Conservation (phyloP, 2,113 vertebrate genomes). For the Phasianus colchicus region DNA sequence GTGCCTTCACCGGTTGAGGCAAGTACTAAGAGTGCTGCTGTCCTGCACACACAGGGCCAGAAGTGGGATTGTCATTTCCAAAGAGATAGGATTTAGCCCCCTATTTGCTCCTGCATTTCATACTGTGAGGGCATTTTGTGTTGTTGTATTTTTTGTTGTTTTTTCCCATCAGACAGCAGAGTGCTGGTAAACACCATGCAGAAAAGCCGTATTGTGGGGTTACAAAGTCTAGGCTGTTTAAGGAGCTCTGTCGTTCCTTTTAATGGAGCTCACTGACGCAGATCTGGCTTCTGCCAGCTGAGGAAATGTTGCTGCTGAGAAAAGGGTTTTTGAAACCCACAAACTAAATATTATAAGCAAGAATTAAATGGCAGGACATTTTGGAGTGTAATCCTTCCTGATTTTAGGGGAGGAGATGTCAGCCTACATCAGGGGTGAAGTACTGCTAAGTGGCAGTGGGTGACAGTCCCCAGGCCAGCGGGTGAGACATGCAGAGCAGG, state of each 20-base stretch:
- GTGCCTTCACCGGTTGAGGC: not conserved
- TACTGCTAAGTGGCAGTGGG: constrained; percentile 28
- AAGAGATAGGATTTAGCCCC: constrained; percentile 39
- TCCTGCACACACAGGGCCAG: not conserved
- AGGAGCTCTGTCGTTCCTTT: constrained; percentile 72
- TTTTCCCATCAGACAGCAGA: constrained; percentile 58
- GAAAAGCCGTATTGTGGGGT: constrained; percentile 71
- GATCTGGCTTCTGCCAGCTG: constrained; percentile 69
- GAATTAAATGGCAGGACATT: constrained; percentile 57
- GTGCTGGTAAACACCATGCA: constrained; percentile 66
- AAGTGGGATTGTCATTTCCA: not conserved
- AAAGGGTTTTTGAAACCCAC: constrained; percentile 70
- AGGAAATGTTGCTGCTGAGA: constrained; percentile 71
- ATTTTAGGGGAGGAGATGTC: constrained; percentile 26
- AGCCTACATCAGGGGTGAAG: not conserved
- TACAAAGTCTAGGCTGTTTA: constrained; percentile 72
- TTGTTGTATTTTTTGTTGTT: not conserved
- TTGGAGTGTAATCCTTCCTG: constrained; percentile 45
- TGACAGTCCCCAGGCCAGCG: not conserved
- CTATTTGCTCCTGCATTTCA: constrained; percentile 51
- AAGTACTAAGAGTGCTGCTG: not conserved
- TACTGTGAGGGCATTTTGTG: not conserved
- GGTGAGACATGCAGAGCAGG: not conserved
- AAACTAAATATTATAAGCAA: constrained; percentile 68
- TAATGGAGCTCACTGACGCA: constrained; percentile 69